Base-by-base conservation (phyloP, 2,888 invertebrate species). In the Scaptomyza tumidula region DNA sequence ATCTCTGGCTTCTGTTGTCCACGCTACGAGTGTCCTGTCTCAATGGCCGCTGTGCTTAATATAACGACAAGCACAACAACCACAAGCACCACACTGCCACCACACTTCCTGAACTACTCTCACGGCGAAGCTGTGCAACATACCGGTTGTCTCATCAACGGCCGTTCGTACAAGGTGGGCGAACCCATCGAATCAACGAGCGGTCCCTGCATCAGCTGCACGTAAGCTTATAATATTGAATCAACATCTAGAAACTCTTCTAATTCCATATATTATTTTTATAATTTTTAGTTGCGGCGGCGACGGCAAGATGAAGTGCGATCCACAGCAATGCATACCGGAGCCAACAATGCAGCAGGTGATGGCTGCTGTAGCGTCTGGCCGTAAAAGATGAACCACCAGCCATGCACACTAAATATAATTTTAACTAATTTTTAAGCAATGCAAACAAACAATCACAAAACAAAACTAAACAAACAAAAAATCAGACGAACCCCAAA, bases 1-100 rank as follows among this genome's bases (percentile, higher is more conserved):
- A 98, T 98, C 85, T 95, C 95, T 91, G 98, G 98, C 24, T 98
- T 98, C 94, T 98, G 98, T 91, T 98, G 98, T 93, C 98, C 98
- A 53, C 94, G 98, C 87, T 98, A 98, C 91, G 97, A 98, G 92
- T 98, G 98, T 91, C 98, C 96, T 13, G 97, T 98, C 13, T 96
- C 96, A 2, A 97, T 96, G 96, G 96, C 96, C 41, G 95, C 95
- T 35, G 94, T 95, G 64, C 93, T 97, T 54, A 97, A 97, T 91
- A 93, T 96, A 72, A 96, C 97, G 37, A 97, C 97, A n/a, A 96
- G 97, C 37, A 96, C 97, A 3, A 96, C 97, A 16, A 96, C 97
- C 35, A 97, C 97, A 29, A 97, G 96, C 43, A 96, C 96, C 50
- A 96, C 96, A 71, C 93, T 97, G 89, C 97, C 97, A 71, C 97